Evolutionary conservation across 2,797 vertebrate genomes (phyloP), one percentile per base, ranked within the genome.

Genomic region (Melanotaenia pygmaea): DNA sequence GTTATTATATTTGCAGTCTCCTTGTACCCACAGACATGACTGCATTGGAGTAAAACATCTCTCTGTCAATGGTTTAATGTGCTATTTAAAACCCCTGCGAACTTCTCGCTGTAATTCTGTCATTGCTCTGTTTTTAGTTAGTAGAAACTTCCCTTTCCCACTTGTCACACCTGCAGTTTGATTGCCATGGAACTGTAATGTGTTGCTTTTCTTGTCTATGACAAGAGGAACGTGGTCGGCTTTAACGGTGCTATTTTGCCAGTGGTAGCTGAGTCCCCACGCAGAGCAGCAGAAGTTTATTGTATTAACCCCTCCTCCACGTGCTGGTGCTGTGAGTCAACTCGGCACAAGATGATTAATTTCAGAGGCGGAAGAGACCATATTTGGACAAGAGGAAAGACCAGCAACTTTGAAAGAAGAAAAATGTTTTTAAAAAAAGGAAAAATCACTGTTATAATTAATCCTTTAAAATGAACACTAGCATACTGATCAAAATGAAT

Each of bases 241-340:
- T 50, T 40, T 35, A 47, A 14, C 43, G 47, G 2, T 68, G 30
- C 43, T 45, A 20, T 45, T 20, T 45, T 45, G 47, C 28, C 45
- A 37, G 8, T 28, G 43, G 43, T 5, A 53, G 45, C 58, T 53
- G 30, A 16, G 40, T 13, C n/a, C 38, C 43, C 9, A 9, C 20
- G 56, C 38, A 24, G 28, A n/a, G 63, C 70, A 64, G 64, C 65
- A 70, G 58, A 69, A 73, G 59, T 51, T 51, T 69, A 85, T 75
- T 77, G 67, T 62, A 82, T 81, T 77, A 63, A 56, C 59, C 35
- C 6, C 51, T 69, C n/a, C 54, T 78, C 65, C 60, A 58, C 67
- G 61, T 61, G 34, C 67, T 6, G 37, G 63, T 73, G 38, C 61
- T 73, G 65, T 45, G 53, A 72, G 37, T 70, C 64, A 66, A 75